Evolutionary conservation across 2,113 vertebrate genomes (phyloP), one percentile per base, ranked within the genome.

Genomic region (Chauna torquata): DNA sequence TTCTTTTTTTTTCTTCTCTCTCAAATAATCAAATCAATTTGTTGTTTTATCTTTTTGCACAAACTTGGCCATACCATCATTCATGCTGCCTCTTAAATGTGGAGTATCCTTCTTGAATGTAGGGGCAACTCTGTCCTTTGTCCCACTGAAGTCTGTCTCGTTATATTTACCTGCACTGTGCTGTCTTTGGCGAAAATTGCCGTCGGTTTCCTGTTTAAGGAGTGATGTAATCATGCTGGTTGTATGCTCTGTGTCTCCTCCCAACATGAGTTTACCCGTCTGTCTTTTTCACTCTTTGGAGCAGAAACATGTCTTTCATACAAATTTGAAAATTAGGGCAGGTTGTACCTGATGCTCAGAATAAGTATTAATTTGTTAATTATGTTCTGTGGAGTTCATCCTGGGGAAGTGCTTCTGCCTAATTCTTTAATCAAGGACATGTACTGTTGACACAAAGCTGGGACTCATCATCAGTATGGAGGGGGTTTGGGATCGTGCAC

Each of bases 81-180:
- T 86, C 40, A 27, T 16, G 8, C 11, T 91, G 34, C 20, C 24
- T 78, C 61, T 89, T 78, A 32, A 28, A 47, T 7, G 18, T 2
- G 14, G 7, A 52, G 6, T 19, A 65, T 49, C 50, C 3, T 65
- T 72, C 59, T 59, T 18, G n/a, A 82, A 38, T 4, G 5, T 9
- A 20, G 19, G 49, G 66, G 7, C 45, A 75, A 9, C 32, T 81
- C 40, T 54, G 32, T 54, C 47, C 47, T 74, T 62, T 68, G 34
- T 54, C 50, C 50, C 9, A 5, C 61, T 36, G n/a, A 52, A 75
- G 32, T 32, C 5, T 8, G 11, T 19, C 6, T 34, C 82, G 28
- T 77, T 75, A 16, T 0, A 1, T 72, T 69, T 24, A 54, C 38
- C 49, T 76, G 47, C 62, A 1, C 20, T 16, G 2, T 0, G 2